These are phyloP conservation scores for Listronotus oregonensis DNA, from an alignment of 1,140 invertebrate species.

Conservation along the genomic window DNA sequence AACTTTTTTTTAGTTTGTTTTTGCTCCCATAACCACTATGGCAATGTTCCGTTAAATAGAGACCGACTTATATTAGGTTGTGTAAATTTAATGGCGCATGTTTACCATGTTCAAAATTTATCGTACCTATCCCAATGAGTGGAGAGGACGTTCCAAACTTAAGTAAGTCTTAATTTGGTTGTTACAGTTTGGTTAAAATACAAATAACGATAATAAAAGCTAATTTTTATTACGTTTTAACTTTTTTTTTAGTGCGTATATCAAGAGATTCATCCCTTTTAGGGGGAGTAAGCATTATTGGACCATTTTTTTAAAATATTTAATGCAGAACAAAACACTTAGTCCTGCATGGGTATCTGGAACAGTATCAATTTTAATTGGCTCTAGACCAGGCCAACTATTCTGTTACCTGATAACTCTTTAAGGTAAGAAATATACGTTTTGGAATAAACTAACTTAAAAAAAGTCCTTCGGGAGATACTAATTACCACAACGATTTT, in stretches of 20 bases:
- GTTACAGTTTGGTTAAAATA: too few relatives aligned
- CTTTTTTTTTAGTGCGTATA: constrained; percentile 50
- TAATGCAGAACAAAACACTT: constrained; percentile 34
- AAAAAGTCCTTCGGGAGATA: too few relatives aligned
- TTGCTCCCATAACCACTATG: constrained; percentile 55
- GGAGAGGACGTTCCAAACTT: constrained; percentile 48
- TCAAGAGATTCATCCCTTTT: constrained; percentile 49
- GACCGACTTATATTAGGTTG: constrained; percentile 57
- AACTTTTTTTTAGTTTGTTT: constrained; percentile 56
- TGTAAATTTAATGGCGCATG: constrained; percentile 59
- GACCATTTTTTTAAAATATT: constrained; percentile 43
- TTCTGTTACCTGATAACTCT: constrained; percentile 45
- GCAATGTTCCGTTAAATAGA: constrained; percentile 56
- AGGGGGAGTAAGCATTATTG: constrained; percentile 41
- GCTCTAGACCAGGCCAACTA: constrained; percentile 43
- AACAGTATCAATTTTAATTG: constrained; percentile 39
- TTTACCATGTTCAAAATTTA: constrained; percentile 56
- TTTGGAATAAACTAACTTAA: too few relatives aligned
- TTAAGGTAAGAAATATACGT: constrained; percentile 41
- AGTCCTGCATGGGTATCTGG: constrained; percentile 46
- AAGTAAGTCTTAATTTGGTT: constrained; percentile 41
- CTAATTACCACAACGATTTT: too few relatives aligned
- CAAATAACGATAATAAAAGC: too few relatives aligned
- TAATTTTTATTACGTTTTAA: too few relatives aligned
- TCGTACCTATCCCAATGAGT: constrained; percentile 56